Evolutionary conservation across 2,113 vertebrate genomes (phyloP).

Genomic region (Corythornis cristatus): DNA sequence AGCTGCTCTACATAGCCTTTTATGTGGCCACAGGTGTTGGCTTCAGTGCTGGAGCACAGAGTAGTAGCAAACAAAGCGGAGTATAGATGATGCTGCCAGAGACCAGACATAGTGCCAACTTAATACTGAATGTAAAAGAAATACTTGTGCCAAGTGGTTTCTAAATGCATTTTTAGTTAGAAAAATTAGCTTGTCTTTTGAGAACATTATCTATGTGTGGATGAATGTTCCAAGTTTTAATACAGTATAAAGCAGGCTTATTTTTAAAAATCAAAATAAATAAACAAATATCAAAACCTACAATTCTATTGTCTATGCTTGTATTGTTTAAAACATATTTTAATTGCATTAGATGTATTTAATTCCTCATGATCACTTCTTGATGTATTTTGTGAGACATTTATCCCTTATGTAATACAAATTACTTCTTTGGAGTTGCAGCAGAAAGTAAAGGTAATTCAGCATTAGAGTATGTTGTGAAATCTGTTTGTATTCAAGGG

Average conservation of each 20-base stretch:
- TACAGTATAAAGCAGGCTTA: conserved; percentile 16
- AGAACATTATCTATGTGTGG: conserved; percentile 45
- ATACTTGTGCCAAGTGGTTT: conserved; percentile 69
- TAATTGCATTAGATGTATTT: not conserved
- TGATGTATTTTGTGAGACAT: not conserved
- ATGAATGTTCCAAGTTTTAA: conserved; percentile 51
- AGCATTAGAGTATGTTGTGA: not conserved
- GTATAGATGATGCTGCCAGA: conserved; percentile 75
- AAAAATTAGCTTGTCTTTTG: conserved; percentile 76
- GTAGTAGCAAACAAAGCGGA: conserved; percentile 72
- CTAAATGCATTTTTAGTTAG: conserved; percentile 74
- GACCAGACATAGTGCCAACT: conserved; percentile 70
- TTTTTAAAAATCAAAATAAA: conserved; percentile 43
- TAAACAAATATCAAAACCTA: not conserved
- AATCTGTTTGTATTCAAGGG: not conserved
- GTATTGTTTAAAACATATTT: not conserved
- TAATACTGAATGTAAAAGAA: conserved; percentile 76
- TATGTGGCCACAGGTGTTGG: conserved; percentile 80
- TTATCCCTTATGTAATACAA: not conserved
- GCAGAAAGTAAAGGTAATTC: not conserved
- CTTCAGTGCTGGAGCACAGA: conserved; percentile 55
- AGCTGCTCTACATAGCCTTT: conserved; percentile 76
- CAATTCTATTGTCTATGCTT: not conserved
- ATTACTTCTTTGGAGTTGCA: not conserved
- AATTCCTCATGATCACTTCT: not conserved